Percentiles rank a stretch among this genome's conserved stretches.
phyloP scores from a whole-genome alignment of 2,113 vertebrate species.

The Echinops telfairi region DNA sequence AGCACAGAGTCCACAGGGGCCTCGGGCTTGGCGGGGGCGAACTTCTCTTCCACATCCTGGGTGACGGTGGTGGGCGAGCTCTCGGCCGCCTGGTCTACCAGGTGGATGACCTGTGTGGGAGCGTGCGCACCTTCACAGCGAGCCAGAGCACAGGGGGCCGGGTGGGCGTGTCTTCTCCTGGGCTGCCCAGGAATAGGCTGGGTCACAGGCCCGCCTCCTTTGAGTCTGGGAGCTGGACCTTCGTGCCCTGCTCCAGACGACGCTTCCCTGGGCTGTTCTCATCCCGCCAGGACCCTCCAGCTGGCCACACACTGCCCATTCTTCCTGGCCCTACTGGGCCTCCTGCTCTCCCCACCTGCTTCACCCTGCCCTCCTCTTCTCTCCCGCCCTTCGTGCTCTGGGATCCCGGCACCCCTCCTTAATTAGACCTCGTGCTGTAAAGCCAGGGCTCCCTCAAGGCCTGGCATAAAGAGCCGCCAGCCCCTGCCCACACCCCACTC shows the following conservation, averaged over 20 bases:
- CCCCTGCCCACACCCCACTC: constrained; percentile 57
- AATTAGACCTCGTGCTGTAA: background rate
- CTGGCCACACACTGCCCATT: background rate
- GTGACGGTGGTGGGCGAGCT: constrained; percentile 86
- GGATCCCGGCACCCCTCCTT: background rate
- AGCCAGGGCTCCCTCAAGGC: background rate
- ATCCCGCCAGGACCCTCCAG: background rate
- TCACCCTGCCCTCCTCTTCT: background rate
- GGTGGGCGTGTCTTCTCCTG: too few species aligned
- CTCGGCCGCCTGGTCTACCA: constrained; percentile 89
- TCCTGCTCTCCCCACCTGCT: background rate
- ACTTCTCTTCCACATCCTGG: constrained; percentile 90
- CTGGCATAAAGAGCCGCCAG: too few species aligned
- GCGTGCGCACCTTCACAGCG: background rate
- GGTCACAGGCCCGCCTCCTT: background rate
- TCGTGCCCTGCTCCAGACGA: too few species aligned
- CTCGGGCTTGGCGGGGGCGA: constrained; percentile 85
- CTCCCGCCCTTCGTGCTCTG: rapidly evolving
- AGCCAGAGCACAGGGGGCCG: too few species aligned
- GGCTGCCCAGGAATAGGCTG: rapidly evolving
- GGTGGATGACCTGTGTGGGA: constrained; percentile 89
- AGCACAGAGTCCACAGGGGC: constrained; percentile 95
- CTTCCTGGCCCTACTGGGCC: background rate
- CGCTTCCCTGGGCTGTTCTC: background rate
- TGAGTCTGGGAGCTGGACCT: background rate